Evolutionary conservation across 2,888 invertebrate species (phyloP).

Genomic region (Drosophila neonasuta): DNA sequence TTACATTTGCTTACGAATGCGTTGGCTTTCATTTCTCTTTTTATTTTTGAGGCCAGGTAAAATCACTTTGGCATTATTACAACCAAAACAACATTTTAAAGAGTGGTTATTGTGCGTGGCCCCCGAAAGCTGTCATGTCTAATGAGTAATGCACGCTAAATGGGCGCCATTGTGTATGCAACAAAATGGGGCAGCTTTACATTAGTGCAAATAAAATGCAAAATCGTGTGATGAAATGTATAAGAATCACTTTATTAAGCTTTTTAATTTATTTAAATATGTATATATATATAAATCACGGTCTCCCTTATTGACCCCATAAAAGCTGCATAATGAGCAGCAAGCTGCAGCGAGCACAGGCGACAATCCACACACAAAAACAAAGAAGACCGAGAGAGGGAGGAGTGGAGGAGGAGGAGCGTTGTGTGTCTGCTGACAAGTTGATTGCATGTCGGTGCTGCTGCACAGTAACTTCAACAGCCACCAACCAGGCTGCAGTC

Average conservation of each 20-base stretch:
- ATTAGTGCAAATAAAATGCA: neutral
- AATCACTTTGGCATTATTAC: conserved; percentile 34
- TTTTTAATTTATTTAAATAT: conserved; percentile 48
- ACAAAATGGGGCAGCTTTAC: conserved; percentile 1
- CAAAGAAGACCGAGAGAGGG: neutral
- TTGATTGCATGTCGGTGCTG: conserved; percentile 58
- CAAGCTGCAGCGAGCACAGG: conserved; percentile 21
- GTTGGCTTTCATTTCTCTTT: conserved; percentile 9
- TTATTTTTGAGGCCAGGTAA: conserved; percentile 14
- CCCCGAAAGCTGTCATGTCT: neutral
- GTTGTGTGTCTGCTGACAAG: conserved; percentile 55
- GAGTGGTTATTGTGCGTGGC: neutral
- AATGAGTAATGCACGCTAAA: conserved; percentile 13
- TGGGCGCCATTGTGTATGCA: conserved; percentile 7
- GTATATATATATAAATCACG: conserved; percentile 55
- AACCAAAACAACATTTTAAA: neutral
- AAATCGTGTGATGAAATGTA: conserved; percentile 27
- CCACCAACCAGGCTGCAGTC: conserved; percentile 12
- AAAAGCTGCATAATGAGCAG: conserved; percentile 63
- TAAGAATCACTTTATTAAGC: conserved; percentile 34
- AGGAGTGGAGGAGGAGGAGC: neutral
- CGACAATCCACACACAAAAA: conserved; percentile 12
- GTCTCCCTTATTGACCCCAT: conserved; percentile 58
- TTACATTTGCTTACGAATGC: conserved; percentile 34
- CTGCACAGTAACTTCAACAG: conserved; percentile 17